Base-by-base conservation (phyloP, 1,140 invertebrate species). In the Drosophila miranda region DNA sequence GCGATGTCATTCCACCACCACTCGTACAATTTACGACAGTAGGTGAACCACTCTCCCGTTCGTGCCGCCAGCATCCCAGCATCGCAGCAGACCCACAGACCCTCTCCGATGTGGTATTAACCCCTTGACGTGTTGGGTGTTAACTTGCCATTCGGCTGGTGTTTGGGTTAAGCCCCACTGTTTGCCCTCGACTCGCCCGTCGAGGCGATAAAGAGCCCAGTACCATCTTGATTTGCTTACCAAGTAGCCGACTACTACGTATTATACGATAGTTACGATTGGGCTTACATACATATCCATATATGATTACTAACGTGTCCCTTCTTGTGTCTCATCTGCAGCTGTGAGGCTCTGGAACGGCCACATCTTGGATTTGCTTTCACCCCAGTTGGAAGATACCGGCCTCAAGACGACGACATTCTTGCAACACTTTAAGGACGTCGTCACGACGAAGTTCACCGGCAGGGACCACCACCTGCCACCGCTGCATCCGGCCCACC, bases 351-450 rank as follows among this genome's bases (percentile, higher is more conserved):
- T 82, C 81, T 78, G 74, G 73, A 41, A 87, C 82, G 77, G 82
- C 82, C 55, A 52, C 82, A 86, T 82, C 70, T 86, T 86, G 82
- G 82, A 87, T 87, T 81, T 87, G 78, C 80, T 89, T 69, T 81
- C 83, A 51, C 81, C 82, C 68, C 81, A 83, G 76, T 83, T 89
- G 77, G 83, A 90, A 73, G 86, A 90, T 90, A 90, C 89, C 89
- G 86, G 89, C 89, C 78, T 90, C 89, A 90, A 90, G 78, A 90
- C 89, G 89, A 90, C 89, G 81, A 90, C 89, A 78, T 89, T 90
- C 75, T 82, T 90, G 81, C 89, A 90, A 76, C 89, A 90, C 64
- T 90, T 90, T 63, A 90, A 90, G 84, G 89, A 90, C 89, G 89
- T 90, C 87, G 89, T 90, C 74, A 89, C 89, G 89, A 90, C 89